These are phyloP conservation scores for Pogona vitticeps DNA, from an alignment of 2,113 vertebrate species.

Conservation along the genomic window DNA sequence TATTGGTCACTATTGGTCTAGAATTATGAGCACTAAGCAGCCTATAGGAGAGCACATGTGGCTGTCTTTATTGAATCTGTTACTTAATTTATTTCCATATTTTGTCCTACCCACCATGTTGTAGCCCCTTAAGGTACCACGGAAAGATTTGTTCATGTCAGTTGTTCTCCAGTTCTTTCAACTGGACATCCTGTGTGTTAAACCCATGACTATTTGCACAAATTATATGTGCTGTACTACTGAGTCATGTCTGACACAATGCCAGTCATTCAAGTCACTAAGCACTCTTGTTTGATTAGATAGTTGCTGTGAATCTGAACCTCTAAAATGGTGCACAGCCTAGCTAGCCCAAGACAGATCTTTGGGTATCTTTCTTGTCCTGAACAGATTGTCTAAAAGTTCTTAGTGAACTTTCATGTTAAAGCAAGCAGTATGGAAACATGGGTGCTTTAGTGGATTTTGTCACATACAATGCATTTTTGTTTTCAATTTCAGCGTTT, in stretches of 20 bases:
- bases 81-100: background rate
- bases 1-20: background rate
- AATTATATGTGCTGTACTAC: background rate
- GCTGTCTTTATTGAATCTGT: background rate
- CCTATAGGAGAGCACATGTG: background rate
- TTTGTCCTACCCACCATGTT: background rate
- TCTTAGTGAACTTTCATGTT: background rate
- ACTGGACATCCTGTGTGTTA: background rate
- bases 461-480: background rate
- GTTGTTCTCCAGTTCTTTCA: background rate
- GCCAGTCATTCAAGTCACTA: background rate
- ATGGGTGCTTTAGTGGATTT: background rate
- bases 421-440: background rate
- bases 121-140: background rate
- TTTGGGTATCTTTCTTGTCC: background rate
- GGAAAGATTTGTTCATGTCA: background rate
- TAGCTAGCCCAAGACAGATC: background rate
- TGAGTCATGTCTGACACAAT: background rate
- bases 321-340: background rate
- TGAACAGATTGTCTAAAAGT: background rate
- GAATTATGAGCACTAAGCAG: background rate
- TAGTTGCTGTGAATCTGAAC: background rate
- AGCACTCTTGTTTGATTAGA: background rate
- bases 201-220: background rate
- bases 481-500: slow-evolving; percentile 51